Conservation (phyloP, 30 jellyfish, hydroid and myxozoan species). For the Cassiopea xamachana region DNA sequence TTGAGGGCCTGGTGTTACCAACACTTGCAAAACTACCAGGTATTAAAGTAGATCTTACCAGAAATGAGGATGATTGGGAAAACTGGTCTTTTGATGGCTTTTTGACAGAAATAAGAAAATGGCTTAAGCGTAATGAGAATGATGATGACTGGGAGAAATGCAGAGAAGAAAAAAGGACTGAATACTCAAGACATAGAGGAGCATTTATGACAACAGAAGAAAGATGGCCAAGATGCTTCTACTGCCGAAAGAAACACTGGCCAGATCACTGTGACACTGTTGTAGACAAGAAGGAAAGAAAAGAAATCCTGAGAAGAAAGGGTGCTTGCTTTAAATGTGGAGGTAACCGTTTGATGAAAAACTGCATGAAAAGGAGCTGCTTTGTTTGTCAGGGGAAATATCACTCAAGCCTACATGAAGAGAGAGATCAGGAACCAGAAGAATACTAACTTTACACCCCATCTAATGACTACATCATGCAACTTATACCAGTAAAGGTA, state of each 20-base stretch:
- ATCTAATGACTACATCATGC: slow-evolving; percentile 38
- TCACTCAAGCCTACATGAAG: slow-evolving; percentile 63
- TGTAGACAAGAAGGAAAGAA: slow-evolving; percentile 37
- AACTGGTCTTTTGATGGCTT: slow-evolving; percentile 31
- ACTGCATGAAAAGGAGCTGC: slow-evolving; percentile 55
- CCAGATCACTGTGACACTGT: slow-evolving; percentile 56
- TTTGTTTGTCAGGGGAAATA: slow-evolving; percentile 57
- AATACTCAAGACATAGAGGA: not conserved
- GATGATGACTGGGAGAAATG: slow-evolving; percentile 9
- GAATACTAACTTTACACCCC: slow-evolving; percentile 26
- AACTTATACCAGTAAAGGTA: slow-evolving; percentile 47
- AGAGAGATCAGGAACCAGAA: slow-evolving; percentile 25
- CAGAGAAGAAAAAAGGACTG: slow-evolving; percentile 7
- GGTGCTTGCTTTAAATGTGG: slow-evolving; percentile 65
- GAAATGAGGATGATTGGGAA: slow-evolving; percentile 64
- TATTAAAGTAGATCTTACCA: slow-evolving; percentile 47
- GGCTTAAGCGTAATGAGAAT: slow-evolving; percentile 40
- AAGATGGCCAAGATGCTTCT: slow-evolving; percentile 53
- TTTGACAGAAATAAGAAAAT: slow-evolving; percentile 37
- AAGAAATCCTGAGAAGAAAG: slow-evolving; percentile 36
- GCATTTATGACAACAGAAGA: slow-evolving; percentile 15
- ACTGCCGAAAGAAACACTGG: slow-evolving; percentile 68
- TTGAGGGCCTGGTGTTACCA: slow-evolving; percentile 43
- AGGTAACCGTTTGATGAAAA: slow-evolving; percentile 32
- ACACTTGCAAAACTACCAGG: slow-evolving; percentile 46